Evolutionary conservation across 1,140 invertebrate genomes (phyloP), one percentile per base, ranked within the genome.

Genomic region (Pseudomyrmex cubaensis): DNA sequence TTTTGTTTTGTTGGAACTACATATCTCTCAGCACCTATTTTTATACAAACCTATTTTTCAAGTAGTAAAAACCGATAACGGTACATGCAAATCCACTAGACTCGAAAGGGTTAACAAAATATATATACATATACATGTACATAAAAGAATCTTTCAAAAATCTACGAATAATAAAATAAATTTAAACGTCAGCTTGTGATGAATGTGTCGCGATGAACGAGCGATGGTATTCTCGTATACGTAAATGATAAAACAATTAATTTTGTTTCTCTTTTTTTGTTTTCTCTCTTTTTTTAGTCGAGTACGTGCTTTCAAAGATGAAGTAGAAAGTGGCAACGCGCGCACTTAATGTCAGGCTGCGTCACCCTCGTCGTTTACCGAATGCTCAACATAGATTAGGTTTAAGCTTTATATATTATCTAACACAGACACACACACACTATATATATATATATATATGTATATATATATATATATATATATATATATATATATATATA

Each of bases 361-460:
- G 86, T 77, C 85, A 88, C 85, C 87, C 85, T 87, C 85, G 89
- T 90, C 90, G 90, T 88, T 86, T 83, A 91, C 89, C 86, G 85
- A 93, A 93, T 93, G 92, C 92, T 93, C 92, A 93, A 93, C 85
- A 88, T 90, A 93, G 76, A 87, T 88, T 85, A 87, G 88, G 78
- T 85, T 83, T 78, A 89, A 90, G 91, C 83, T 88, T 89, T 91
- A 91, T 90, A 92, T 90, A 92, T 92, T 90, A 91, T 67, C 62
- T 85, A 85, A 85, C 87, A 84, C 85, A 66, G 8, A 25, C 25
- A 25, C 25, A 25, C 35, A 35, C 35, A 35, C 5, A 35, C 35
- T 35, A 35, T 35, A 35, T 35, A 35, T 35, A 35, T 57, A 69
- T 10, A 69, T 69, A 88, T 90, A 90, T 89, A 84, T 87, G 83